A percentile compares a stretch with the other conserved stretches of the same genome.
phyloP scores from a whole-genome alignment of 2,888 invertebrate genomes.

The Tiphia femorata region DNA sequence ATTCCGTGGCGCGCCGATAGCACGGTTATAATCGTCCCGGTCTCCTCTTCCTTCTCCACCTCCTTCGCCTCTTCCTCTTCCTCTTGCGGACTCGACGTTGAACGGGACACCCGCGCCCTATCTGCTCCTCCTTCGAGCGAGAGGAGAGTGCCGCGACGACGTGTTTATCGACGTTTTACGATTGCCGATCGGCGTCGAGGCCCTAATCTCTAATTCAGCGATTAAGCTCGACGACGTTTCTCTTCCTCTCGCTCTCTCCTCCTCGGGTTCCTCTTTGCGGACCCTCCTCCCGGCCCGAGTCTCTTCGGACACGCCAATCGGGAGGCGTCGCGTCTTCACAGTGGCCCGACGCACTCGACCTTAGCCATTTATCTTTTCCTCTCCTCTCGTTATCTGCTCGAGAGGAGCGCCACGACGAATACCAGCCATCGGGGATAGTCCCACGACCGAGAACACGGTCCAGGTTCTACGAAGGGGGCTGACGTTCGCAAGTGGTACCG shows the following conservation, averaged over 20 bases:
- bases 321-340: background rate
- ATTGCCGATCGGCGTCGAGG: background rate
- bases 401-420: background rate
- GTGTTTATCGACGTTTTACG: slow-evolving; percentile 3
- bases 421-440: no score
- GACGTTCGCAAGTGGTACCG: no score
- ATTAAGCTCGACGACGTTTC: background rate
- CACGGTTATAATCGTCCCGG: no score
- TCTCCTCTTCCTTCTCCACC: background rate
- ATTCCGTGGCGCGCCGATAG: no score
- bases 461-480: background rate
- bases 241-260: background rate
- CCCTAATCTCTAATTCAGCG: slow-evolving; percentile 4
- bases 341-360: no score
- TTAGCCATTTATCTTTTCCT: background rate
- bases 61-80: background rate
- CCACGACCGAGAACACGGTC: background rate
- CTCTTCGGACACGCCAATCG: background rate
- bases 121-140: background rate
- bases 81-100: no score
- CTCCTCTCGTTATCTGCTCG: background rate
- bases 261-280: no score
- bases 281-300: background rate
- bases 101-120: no score
- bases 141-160: background rate